A percentile compares a stretch with the other conserved stretches of the same genome.
Evolutionary conservation across 2,113 vertebrate species (phyloP).

Genomic region (Scatophagus argus): DNA sequence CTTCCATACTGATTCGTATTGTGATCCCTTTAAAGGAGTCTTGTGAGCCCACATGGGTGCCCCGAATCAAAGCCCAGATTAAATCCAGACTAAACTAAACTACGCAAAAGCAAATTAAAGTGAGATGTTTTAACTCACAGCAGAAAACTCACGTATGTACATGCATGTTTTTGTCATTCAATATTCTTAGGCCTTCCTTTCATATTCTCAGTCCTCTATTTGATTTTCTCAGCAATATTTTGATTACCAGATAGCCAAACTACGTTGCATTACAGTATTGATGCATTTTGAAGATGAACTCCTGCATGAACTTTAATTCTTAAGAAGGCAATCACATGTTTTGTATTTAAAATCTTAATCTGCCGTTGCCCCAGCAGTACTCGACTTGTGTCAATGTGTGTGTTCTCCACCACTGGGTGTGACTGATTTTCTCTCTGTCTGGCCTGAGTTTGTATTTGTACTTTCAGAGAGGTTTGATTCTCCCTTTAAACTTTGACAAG

Average conservation of each 20-base stretch:
- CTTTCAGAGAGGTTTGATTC: conserved; percentile 50
- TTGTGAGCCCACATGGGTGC: too few relatives aligned
- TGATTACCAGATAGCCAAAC: too few relatives aligned
- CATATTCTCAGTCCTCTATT: too few relatives aligned
- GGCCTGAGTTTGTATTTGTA: conserved; percentile 48
- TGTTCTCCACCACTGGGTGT: not conserved
- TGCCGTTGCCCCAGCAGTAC: not conserved
- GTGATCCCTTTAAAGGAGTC: not conserved
- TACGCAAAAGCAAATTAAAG: too few relatives aligned
- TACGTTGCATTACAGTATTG: not conserved
- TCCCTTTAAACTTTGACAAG: conserved; percentile 54
- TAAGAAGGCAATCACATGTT: not conserved
- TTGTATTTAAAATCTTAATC: not conserved
- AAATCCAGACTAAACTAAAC: not conserved
- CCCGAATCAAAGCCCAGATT: too few relatives aligned
- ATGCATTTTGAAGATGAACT: not conserved
- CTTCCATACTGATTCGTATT: not conserved
- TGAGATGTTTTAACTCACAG: too few relatives aligned
- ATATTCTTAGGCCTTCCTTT: too few relatives aligned
- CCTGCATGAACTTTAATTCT: not conserved
- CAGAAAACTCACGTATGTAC: too few relatives aligned
- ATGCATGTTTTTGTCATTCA: too few relatives aligned
- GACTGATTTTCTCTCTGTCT: not conserved
- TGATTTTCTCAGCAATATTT: too few relatives aligned
- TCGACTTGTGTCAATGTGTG: not conserved